These are phyloP conservation scores for Lasioglossum oenotherae DNA, from an alignment of 2,888 invertebrate species.

Conservation along the genomic window DNA sequence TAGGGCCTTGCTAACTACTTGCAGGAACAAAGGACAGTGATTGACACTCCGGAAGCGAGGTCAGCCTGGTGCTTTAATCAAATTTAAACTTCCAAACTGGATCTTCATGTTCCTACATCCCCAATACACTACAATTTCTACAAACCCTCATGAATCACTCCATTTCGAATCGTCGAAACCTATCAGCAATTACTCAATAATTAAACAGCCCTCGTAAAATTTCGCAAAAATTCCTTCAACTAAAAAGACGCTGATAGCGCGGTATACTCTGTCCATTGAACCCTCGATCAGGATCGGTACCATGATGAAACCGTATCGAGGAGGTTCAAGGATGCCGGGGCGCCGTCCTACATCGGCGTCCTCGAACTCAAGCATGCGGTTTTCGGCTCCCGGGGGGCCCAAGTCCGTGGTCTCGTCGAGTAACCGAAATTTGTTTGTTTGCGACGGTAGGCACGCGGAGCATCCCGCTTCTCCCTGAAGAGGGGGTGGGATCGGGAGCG, in stretches of 20 bases:
- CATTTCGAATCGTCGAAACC: too few species aligned
- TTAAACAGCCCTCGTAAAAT: too few species aligned
- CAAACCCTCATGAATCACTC: neutral
- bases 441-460: conserved; percentile 8
- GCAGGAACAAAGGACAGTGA: neutral
- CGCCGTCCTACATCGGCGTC: neutral
- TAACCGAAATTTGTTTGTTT: conserved; percentile 7
- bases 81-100: neutral
- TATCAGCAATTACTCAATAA: neutral
- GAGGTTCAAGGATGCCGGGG: neutral
- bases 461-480: neutral
- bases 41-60: neutral
- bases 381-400: neutral
- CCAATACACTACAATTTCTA: neutral
- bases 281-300: neutral
- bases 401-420: neutral
- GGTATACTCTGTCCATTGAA: neutral
- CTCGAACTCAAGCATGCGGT: conserved; percentile 12
- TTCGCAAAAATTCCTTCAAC: neutral
- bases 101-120: neutral
- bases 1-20: neutral
- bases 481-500: neutral
- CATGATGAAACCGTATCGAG: neutral
- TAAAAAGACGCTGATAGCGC: neutral
- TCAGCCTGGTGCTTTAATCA: neutral